Base-by-base conservation (phyloP, 2,113 vertebrate species). In the Caranx ignobilis region DNA sequence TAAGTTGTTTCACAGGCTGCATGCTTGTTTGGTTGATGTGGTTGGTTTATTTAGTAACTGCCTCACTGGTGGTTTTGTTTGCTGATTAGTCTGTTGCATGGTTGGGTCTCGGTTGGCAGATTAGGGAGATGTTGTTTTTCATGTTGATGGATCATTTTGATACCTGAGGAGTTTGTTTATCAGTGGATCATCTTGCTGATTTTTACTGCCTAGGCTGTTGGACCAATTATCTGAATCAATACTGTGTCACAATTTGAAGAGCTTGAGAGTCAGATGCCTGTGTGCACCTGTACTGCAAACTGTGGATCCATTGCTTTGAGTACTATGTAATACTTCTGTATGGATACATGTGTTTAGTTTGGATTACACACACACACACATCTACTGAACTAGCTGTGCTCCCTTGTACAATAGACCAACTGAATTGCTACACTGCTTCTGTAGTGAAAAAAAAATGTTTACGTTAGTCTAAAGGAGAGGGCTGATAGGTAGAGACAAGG, bases 381-480 rank as follows among this genome's bases (percentile, higher is more conserved):
- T 45, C 19, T 15, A 35, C 19, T 7, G 2, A 65, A 37, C 55
- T 16, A n/a, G 12, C 11, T 31, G 5, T 11, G 15, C 1, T 2
- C 13, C 54, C 1, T 57, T 54, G 68, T 39, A 34, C 43, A 66
- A 59, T 34, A 48, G 34, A 10, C 15, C n/a, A 75, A 76, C 35
- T 62, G 18, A 61, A 54, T 77, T 19, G 47, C 26, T 35, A 11
- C 37, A 71, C 61, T 15, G 21, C 61, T 54, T 77, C 48, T 62
- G 57, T 10, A 74, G 21, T 67, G 61, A 85, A 54, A 43, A 80
- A 32, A 31, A 75, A 31, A 63, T 50, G 35, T 83, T 26, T 72
- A 13, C 31, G 41, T 82, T 35, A 0, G 52, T 60, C 12, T 2
- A 2, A 15, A 68, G 16, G 34, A 32, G n/a, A 79, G 31, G 45